Conservation (phyloP, 2,797 vertebrate genomes). For the Amblyopsis hoosieri region DNA sequence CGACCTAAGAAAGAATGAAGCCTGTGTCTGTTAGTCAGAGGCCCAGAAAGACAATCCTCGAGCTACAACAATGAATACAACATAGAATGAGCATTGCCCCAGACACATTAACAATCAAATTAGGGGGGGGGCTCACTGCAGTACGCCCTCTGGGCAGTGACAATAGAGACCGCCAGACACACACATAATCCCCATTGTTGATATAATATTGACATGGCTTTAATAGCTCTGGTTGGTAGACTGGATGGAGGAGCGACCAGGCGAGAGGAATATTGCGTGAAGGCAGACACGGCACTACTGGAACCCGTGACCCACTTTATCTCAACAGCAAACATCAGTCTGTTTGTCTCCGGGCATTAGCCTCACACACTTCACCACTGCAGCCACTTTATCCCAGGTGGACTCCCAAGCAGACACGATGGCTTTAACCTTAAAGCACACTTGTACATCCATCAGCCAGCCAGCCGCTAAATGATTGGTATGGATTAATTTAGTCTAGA, state of each 20-base stretch:
- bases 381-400: slow-evolving; percentile 41
- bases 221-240: slow-evolving; percentile 58
- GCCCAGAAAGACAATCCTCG: slow-evolving; percentile 30
- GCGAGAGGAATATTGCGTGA: slow-evolving; percentile 59
- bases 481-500: too few species aligned
- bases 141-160: slow-evolving; percentile 41
- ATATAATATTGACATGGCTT: slow-evolving; percentile 71
- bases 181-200: slow-evolving; percentile 59
- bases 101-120: slow-evolving; percentile 44
- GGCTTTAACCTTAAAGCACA: slow-evolving; percentile 2
- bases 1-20: slow-evolving; percentile 19
- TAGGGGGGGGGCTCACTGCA: slow-evolving; percentile 22
- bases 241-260: slow-evolving; percentile 48
- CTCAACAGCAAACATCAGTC: slow-evolving; percentile 59
- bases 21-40: slow-evolving; percentile 10
- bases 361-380: slow-evolving; percentile 58
- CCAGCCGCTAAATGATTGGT: slow-evolving; percentile 32
- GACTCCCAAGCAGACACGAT: too few species aligned
- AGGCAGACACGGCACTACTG: slow-evolving; percentile 33
- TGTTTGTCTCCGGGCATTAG: slow-evolving; percentile 72
- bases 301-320: slow-evolving; percentile 63
- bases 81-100: slow-evolving; percentile 35
- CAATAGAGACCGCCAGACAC: slow-evolving; percentile 27
- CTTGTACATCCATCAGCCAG: slow-evolving; percentile 10
- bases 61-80: slow-evolving; percentile 28